These are phyloP conservation scores for Sakesphorus luctuosus DNA, from an alignment of 2,113 vertebrate genomes.

Conservation along the genomic window DNA sequence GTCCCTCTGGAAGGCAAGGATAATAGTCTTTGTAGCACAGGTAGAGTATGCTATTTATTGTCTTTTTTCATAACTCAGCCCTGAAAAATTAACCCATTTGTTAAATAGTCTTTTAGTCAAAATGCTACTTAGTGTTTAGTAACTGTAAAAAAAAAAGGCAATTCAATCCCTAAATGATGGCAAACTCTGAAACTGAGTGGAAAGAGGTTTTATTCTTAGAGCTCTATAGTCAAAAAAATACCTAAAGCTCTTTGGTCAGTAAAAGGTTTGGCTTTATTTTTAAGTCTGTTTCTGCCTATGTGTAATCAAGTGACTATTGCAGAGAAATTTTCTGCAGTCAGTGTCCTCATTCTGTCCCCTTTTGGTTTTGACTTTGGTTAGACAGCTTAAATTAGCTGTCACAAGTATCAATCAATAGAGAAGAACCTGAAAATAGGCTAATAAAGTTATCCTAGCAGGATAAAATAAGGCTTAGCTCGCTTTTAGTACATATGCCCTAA, in stretches of 20 bases:
- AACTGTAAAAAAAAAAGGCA: background rate
- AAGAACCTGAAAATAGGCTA: background rate
- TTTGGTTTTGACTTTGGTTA: background rate
- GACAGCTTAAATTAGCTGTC: background rate
- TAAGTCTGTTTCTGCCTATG: background rate
- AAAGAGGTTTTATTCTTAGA: background rate
- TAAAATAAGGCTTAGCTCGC: background rate
- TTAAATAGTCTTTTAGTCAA: background rate
- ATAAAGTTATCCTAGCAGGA: background rate
- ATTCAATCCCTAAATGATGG: background rate
- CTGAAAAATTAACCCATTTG: background rate
- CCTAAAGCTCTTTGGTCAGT: background rate
- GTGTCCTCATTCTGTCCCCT: background rate
- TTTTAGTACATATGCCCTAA: background rate
- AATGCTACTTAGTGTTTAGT: background rate
- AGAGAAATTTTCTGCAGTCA: background rate
- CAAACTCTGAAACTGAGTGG: background rate
- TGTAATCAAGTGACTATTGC: background rate
- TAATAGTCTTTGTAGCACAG: slow-evolving; percentile 85
- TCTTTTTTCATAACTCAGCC: background rate
- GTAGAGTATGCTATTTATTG: slow-evolving; percentile 48
- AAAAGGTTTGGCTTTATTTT: background rate
- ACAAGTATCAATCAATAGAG: background rate
- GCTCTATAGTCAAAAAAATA: background rate
- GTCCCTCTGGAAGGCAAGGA: slow-evolving; percentile 81